Evolutionary conservation across 2,888 invertebrate genomes (phyloP), one percentile per base, ranked within the genome.

Genomic region (Eupithecia pulchellata): DNA sequence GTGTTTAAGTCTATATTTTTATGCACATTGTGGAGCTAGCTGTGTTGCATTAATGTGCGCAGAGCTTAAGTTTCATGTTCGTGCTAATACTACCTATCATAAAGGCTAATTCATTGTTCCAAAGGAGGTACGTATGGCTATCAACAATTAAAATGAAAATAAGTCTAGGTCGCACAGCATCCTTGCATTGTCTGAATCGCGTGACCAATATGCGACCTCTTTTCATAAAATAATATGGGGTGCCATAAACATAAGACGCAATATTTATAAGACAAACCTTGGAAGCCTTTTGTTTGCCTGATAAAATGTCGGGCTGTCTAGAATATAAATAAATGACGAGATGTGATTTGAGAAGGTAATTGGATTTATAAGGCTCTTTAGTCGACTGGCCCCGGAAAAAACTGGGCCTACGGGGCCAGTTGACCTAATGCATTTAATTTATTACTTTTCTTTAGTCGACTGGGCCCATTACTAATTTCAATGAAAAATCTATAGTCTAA

Each of bases 111-210:
- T 91, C 90, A 92, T 93, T 92, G 93, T 93, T 89, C 89, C 86
- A 87, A 82, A 81, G 86, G 86, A 89, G 86, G 87, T 71, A 69
- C 30, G 70, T 68, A 86, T 87, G 82, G 90, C 25, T 52, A 17
- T 17, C 39, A 17, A 25, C 82, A 84, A 93, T 93, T 92, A 91
- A 81, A 86, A 81, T 87, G 85, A 88, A 92, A 92, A 92, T 90
- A 91, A 92, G 91, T 92, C 91, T 93, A 93, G 93, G 94, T 88
- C 92, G 88, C 91, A 87, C 79, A 82, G 78, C 83, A 87, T 93
- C 94, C 94, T 94, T 93, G 94, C 94, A 93, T 94, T 94, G 94
- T 93, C 90, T 82, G 74, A 84, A 91, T 93, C 90, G 93, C 93
- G 93, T 94, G 94, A 87, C 83, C 88, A 90, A 84, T 90, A 84